phyloP scores from a whole-genome alignment of 2,113 vertebrate species.

The Hyla sarda region DNA sequence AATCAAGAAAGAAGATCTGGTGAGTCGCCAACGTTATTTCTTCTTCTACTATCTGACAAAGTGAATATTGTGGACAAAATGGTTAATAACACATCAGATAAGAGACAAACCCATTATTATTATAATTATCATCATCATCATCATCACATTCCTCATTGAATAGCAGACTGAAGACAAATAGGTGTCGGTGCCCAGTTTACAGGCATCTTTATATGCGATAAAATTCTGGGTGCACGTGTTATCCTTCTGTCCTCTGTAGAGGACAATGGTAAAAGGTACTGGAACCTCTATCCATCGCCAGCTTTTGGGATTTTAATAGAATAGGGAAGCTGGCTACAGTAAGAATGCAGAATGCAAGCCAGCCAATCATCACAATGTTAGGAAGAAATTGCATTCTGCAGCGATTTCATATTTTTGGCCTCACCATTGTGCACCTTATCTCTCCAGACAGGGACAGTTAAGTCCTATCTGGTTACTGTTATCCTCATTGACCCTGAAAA shows the following conservation, averaged over 20 bases:
- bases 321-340: not conserved
- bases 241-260: not conserved
- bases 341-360: not conserved
- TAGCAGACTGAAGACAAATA: not conserved
- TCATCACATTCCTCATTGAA: no score
- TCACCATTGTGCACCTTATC: not conserved
- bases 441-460: constrained; percentile 3
- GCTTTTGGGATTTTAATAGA: not conserved
- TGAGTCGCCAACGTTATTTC: no score
- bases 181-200: not conserved
- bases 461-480: not conserved
- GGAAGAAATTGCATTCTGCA: not conserved
- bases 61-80: no score
- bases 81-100: no score
- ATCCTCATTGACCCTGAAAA: not conserved
- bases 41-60: no score
- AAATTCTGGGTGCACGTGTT: not conserved
- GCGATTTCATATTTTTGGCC: not conserved
- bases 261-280: not conserved
- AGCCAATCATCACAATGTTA: not conserved
- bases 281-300: not conserved
- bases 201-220: not conserved
- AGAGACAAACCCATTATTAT: no score
- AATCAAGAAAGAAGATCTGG: no score
- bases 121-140: no score